A percentile compares a stretch with the other conserved stretches of the same genome.
Conservation (phyloP, 2,797 vertebrate species). For the Myioborus melanocephalus region DNA sequence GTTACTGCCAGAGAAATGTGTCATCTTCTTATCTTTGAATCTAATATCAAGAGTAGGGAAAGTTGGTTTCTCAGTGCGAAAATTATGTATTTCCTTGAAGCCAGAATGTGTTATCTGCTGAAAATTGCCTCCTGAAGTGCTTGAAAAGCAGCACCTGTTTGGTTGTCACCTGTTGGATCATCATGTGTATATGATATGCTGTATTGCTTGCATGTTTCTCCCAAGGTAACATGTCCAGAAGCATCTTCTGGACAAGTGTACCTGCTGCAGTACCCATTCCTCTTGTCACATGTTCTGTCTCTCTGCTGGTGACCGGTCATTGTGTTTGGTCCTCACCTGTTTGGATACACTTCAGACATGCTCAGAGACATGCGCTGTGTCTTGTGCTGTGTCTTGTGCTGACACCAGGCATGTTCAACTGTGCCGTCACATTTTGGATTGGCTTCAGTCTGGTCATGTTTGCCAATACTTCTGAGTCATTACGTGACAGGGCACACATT, state of each 20-base stretch:
- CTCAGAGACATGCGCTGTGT: not conserved
- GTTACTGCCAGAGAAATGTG: conserved; percentile 14
- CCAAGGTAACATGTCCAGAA: not conserved
- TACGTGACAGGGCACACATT: not conserved
- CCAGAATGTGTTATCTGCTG: not conserved
- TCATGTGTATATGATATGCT: not conserved
- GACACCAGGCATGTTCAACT: not conserved
- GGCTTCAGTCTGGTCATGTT: not conserved
- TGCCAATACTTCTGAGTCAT: not conserved
- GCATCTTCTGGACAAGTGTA: not conserved
- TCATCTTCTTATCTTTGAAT: not conserved
- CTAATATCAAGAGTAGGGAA: not conserved
- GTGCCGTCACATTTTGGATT: not conserved
- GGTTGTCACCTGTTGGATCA: not conserved
- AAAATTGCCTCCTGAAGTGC: not conserved
- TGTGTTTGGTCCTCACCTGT: not conserved
- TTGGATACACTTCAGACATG: not conserved
- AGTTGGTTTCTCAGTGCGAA: not conserved
- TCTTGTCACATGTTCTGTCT: not conserved
- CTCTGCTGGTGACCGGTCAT: not conserved
- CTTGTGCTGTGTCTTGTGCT: not conserved
- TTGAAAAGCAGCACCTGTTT: not conserved
- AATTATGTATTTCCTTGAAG: not conserved
- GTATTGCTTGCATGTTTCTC: not conserved
- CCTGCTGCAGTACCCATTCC: rapidly evolving